Base-by-base conservation (phyloP, 2,113 vertebrate species). In the Megaleporinus macrocephalus region DNA sequence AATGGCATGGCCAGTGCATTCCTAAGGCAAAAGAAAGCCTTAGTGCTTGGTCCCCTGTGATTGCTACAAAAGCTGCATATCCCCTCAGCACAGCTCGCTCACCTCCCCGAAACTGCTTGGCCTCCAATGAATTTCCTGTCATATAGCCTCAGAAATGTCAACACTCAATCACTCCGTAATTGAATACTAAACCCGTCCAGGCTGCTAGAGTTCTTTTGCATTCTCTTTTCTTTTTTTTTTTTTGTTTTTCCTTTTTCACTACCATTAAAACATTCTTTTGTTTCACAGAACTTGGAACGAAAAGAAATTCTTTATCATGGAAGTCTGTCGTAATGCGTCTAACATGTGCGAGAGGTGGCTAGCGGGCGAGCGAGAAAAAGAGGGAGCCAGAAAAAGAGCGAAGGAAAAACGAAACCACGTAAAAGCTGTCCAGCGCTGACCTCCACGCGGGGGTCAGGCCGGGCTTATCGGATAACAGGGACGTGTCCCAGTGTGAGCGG, bases 51-150 rank as follows among this genome's bases (percentile, higher is more conserved):
- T 89, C 88, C 90, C 89, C 87, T 79, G 83, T 91, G 90, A 92
- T 91, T 89, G 86, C 86, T 84, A 86, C 79, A 68, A 73, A 86
- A 86, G 76, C 85, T 71, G 73, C 74, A 82, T 86, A 85, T 91
- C 85, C 84, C 84, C 87, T 87, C 87, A 84, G 89, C 74, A 88
- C 87, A 27, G 83, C 76, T 74, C 77, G 78, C 87, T 71, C 83
- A 84, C 91, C 85, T 83, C 80, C 87, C 87, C 47, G 14, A 85
- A 86, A 86, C 84, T 65, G 79, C 84, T 85, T 82, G 73, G 87
- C 82, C 73, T 91, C 87, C 90, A 90, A 92, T 91, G 89, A 91
- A 92, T 90, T 92, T 93, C 91, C 92, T 93, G 92, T 91, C 90
- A 81, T 78, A 82, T 83, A 62, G 88, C 90, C 91, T 93, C 91